Conservation (phyloP, 2,113 vertebrate species). For the Parus major region DNA sequence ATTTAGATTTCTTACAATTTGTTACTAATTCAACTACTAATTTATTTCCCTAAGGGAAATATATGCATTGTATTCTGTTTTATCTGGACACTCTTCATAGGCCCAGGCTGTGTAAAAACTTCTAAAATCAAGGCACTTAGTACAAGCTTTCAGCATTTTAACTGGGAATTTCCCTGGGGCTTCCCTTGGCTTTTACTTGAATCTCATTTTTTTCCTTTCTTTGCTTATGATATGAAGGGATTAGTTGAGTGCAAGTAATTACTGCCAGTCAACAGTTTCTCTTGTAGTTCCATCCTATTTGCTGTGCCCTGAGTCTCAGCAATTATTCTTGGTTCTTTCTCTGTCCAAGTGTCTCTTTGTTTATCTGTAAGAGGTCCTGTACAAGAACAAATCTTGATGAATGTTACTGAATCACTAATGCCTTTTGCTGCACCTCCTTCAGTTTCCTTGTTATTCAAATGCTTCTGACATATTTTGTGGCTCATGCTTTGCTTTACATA, state of each 20-base stretch:
- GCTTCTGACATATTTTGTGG: not conserved
- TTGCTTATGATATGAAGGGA: not conserved
- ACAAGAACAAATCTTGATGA: not conserved
- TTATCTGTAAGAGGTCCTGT: not conserved
- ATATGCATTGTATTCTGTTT: not conserved
- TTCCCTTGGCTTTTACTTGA: not conserved
- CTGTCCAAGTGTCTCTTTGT: not conserved
- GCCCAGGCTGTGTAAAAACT: not conserved
- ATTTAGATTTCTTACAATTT: not conserved
- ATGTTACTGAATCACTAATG: not conserved
- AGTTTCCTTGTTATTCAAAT: not conserved
- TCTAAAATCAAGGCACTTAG: not conserved
- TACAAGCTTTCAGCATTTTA: not conserved
- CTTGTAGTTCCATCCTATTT: not conserved
- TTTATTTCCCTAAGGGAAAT: not conserved
- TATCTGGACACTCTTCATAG: not conserved
- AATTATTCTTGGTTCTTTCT: not conserved
- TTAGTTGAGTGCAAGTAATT: not conserved
- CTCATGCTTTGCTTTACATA: not conserved
- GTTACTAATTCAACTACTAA: not conserved
- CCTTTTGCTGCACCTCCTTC: not conserved
- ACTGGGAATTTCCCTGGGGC: not conserved
- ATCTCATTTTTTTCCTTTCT: not conserved
- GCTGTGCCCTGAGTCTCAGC: not conserved
- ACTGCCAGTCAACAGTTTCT: not conserved